These are phyloP conservation scores for Argynnis bischoffii DNA, from an alignment of 2,888 invertebrate species.

Conservation along the genomic window DNA sequence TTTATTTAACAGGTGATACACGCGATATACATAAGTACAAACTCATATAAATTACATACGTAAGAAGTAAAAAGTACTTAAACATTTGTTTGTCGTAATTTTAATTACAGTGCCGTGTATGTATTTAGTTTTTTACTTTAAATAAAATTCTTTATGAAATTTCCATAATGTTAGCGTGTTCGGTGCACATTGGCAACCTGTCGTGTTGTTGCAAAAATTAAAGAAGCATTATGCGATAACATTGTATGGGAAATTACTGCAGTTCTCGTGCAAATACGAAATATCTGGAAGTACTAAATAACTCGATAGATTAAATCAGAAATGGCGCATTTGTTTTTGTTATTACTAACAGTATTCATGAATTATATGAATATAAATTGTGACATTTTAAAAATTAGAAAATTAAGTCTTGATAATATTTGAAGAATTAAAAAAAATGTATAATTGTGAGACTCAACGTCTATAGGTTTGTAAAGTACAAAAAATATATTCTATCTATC, in stretches of 20 bases:
- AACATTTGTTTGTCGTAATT: not conserved
- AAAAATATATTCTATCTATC: too few species aligned
- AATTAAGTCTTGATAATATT: too few species aligned
- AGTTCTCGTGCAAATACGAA: constrained; percentile 35
- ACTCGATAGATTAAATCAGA: constrained; percentile 4
- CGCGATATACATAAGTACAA: too few species aligned
- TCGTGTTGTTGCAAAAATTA: constrained; percentile 34
- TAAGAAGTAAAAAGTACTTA: too few species aligned
- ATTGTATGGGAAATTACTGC: constrained; percentile 32
- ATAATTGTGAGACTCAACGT: too few species aligned
- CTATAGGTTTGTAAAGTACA: too few species aligned
- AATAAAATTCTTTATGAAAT: constrained; percentile 13
- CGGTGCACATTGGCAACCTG: constrained; percentile 24
- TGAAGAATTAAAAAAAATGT: too few species aligned
- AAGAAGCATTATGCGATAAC: constrained; percentile 30
- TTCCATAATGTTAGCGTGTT: constrained; percentile 29
- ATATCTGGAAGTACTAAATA: constrained; percentile 19
- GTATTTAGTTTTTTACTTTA: constrained; percentile 2
- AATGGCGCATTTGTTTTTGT: not conserved
- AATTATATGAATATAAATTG: too few species aligned
- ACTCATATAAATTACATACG: too few species aligned
- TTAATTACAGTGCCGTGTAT: constrained; percentile 1
- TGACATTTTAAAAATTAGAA: too few species aligned
- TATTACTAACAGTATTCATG: not conserved
- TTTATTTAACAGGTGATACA: too few species aligned